These are phyloP conservation scores for Tragopan temminckii DNA, from an alignment of 2,797 vertebrate genomes.

Conservation along the genomic window DNA sequence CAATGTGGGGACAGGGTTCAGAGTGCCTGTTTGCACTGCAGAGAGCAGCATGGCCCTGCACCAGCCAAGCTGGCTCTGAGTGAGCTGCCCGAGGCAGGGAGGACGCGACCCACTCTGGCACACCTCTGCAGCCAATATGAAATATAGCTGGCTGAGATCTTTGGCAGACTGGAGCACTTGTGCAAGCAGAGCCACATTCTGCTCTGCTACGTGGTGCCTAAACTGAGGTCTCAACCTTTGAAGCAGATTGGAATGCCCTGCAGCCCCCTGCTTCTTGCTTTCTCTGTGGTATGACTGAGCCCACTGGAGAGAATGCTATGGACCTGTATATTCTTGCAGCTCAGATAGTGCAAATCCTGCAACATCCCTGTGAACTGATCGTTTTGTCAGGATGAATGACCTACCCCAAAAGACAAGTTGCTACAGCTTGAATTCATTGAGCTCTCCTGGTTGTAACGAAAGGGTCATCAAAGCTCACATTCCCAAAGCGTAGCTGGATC, in stretches of 20 bases:
- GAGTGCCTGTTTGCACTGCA: neutral
- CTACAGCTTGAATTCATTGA: neutral
- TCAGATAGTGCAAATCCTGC: neutral
- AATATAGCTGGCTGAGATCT: neutral
- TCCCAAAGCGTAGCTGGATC: conserved; percentile 29
- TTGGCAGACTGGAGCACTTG: neutral
- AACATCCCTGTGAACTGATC: neutral
- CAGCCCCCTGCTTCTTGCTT: neutral
- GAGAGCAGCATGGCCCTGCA: neutral
- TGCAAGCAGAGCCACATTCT: neutral
- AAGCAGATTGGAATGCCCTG: neutral
- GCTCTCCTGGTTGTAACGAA: neutral
- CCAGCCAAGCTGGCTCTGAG: neutral
- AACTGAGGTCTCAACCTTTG: rapidly evolving
- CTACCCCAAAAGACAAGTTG: neutral
- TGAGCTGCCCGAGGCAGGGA: rapidly evolving
- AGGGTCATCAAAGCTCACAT: conserved; percentile 5
- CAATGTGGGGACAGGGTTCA: neutral
- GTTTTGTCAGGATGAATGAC: neutral
- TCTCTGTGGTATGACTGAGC: neutral
- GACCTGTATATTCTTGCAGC: neutral
- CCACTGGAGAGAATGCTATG: neutral
- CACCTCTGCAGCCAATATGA: rapidly evolving
- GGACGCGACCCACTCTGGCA: neutral
- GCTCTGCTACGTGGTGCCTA: neutral